Conservation (phyloP, 1,140 invertebrate species). For the Caenorhabditis latens region DNA sequence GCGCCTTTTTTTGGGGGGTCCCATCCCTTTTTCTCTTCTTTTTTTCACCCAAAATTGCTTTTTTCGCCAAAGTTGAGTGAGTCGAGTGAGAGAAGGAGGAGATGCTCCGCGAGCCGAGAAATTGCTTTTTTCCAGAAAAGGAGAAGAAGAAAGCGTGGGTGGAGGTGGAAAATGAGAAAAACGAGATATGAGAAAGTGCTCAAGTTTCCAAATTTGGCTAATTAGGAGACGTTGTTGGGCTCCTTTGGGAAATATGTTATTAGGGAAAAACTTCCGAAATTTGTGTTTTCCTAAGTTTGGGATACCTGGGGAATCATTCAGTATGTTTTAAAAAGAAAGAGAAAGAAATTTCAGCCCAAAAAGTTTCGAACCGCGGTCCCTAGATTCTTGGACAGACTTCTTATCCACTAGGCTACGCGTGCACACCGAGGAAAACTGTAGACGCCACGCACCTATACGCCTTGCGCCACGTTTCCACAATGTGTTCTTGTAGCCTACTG, state of each 20-base stretch:
- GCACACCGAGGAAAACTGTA: too few species aligned
- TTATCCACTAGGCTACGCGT: too few species aligned
- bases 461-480: not conserved
- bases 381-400: too few species aligned
- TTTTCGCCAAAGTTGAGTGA: not conserved
- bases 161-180: not conserved
- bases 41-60: constrained; percentile 42
- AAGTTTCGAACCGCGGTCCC: not conserved
- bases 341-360: not conserved
- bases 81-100: constrained; percentile 7
- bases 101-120: not conserved
- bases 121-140: constrained; percentile 8
- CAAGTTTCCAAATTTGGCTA: constrained; percentile 31
- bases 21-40: not conserved
- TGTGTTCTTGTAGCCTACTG: not conserved
- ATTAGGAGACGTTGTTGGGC: not conserved
- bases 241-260: too few species aligned
- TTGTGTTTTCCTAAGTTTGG: not conserved
- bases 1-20: constrained; percentile 34
- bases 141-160: not conserved
- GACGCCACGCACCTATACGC: not conserved
- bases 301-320: too few species aligned
- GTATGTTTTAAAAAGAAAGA: not conserved
- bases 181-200: not conserved
- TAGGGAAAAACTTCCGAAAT: too few species aligned